Evolutionary conservation across 2,888 invertebrate species (phyloP).

Genomic region (Allolobophora icterica): DNA sequence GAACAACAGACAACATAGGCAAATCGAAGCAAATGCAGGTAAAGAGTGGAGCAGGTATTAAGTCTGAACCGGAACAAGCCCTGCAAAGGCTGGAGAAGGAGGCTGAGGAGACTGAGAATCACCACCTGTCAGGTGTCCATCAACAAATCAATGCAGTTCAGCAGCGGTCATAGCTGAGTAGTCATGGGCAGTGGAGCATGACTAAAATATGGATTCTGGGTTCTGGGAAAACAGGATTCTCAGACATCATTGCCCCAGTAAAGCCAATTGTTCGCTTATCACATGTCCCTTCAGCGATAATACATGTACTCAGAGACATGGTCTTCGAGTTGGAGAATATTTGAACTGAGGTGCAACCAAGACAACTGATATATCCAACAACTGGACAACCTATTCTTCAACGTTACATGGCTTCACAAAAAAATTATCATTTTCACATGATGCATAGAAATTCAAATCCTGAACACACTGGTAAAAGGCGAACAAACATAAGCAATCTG

Average conservation of each 20-base stretch:
- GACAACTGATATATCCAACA: neutral
- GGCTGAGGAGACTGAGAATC: neutral
- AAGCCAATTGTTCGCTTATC: neutral
- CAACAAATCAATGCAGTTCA: neutral
- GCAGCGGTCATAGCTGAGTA: neutral
- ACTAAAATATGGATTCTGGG: slow-evolving; percentile 3
- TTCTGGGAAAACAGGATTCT: neutral
- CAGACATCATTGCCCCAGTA: neutral
- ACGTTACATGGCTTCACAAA: neutral
- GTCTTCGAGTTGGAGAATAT: neutral
- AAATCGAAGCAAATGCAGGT: no score
- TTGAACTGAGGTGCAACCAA: neutral
- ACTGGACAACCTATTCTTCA: neutral
- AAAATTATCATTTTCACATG: no score
- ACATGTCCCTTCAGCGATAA: neutral
- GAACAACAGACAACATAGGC: neutral
- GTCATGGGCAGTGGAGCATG: neutral
- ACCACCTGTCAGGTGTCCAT: slow-evolving; percentile 4
- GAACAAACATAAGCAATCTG: neutral
- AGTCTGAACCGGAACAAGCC: neutral
- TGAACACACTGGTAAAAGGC: neutral
- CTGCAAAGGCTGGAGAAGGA: neutral
- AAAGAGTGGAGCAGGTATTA: neutral
- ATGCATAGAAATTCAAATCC: neutral
- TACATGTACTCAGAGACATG: neutral